Base-by-base conservation (phyloP, 1,140 invertebrate species). In the Diorhabda sublineata region DNA sequence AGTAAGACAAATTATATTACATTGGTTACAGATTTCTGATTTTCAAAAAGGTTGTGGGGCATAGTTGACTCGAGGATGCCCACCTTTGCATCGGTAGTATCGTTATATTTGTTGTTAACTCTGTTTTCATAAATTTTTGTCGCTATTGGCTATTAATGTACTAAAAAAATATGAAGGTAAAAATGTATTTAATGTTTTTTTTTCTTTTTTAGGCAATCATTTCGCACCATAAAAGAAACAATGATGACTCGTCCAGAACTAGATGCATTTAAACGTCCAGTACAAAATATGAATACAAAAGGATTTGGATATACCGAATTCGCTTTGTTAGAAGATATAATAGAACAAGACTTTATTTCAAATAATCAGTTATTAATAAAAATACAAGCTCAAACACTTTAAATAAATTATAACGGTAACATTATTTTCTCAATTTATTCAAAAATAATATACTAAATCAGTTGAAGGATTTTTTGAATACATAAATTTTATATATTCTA, bases 291-390 rank as follows among this genome's bases (percentile, higher is more conserved):
- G n/a, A 91, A 89, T 75, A 85, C 87, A 1, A 83, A 88, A 57
- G 91, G 91, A 4, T 93, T 92, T 77, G 92, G 92, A 3, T 93
- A 90, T 69, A 85, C 86, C 0, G 89, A 93, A 77, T 93, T 93
- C 75, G 87, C 90, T 6, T 83, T 85, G 6, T 81, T 92, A 43
- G 82, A 84, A 66, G 89, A 92, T 72, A 83, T 93, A 6, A 78
- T 87, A 57, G 69, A 76, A 44, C 71, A 77, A 68, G 73, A 73
- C 47, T 79, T 71, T 57, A 69, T 77, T 6, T 68, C 67, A 26
- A 74, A 74, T 63, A 78, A 79, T 69, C 74, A 76, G 42, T 68
- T 79, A 58, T 62, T 77, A 47, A 76, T 76, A 56, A 78, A 75
- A 61, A 72, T 72, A 2, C 67, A 68, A 58, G 74, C 74, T 42